These are phyloP conservation scores for Bellardia pandia DNA, from an alignment of 2,888 invertebrate genomes.

Conservation along the genomic window DNA sequence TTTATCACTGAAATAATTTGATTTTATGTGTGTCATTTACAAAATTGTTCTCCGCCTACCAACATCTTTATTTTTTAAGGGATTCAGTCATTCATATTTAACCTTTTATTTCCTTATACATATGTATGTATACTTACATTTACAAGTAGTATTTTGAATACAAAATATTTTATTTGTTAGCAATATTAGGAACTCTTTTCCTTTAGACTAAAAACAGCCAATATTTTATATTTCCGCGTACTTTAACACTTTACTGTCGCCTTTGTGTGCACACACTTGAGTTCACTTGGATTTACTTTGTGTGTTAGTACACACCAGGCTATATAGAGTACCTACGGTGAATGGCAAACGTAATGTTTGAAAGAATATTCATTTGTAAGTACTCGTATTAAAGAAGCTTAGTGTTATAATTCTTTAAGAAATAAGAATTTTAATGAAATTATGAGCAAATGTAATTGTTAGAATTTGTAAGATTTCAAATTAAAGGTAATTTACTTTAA, in stretches of 20 bases:
- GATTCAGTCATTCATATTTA: slow-evolving; percentile 23
- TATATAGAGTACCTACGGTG: not conserved
- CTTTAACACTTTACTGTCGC: slow-evolving; percentile 61
- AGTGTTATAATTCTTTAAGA: not conserved
- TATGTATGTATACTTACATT: not conserved
- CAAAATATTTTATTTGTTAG: slow-evolving; percentile 15
- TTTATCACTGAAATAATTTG: slow-evolving; percentile 22
- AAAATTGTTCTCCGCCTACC: not conserved
- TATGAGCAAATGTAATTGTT: not conserved
- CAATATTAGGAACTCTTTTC: slow-evolving; percentile 15
- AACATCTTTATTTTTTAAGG: not conserved
- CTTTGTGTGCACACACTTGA: slow-evolving; percentile 52
- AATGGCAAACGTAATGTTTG: not conserved
- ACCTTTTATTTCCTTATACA: slow-evolving; percentile 31
- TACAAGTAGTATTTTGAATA: not conserved
- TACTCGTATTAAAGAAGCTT: not conserved
- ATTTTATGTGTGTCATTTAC: slow-evolving; percentile 16
- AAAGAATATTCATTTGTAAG: not conserved
- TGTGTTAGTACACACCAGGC: slow-evolving; percentile 8
- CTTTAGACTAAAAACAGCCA: slow-evolving; percentile 31
- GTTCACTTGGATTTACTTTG: slow-evolving; percentile 52
- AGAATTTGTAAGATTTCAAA: too few species aligned
- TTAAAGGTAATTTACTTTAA: too few species aligned
- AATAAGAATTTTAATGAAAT: not conserved
- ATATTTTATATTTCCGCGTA: slow-evolving; percentile 61